Evolutionary conservation across 1,140 invertebrate genomes (phyloP), one percentile per base, ranked within the genome.

Genomic region (Brachionus rotundiformis): DNA sequence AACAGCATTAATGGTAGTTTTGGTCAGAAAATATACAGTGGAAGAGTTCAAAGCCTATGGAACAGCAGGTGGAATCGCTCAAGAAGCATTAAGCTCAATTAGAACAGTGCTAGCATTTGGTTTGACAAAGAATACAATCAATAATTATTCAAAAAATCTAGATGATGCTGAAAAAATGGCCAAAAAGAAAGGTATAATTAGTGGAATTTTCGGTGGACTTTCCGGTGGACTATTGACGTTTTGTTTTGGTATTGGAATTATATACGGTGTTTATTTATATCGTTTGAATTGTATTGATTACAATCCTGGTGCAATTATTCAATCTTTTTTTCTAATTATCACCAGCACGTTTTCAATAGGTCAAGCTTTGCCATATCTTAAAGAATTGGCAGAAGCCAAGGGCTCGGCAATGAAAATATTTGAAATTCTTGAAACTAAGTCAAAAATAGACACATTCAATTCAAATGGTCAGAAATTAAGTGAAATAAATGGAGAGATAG

Each of bases 261-360:
- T 29, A 41, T 65, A 81, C 59, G 54, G 25, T 16, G 76, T 79
- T 10, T 79, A 79, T 27, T 79, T 79, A 13, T 25, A 19, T 39
- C 47, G 76, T 36, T 10, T 87, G 13, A 83, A 84, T 16, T 54
- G 83, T 41, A 85, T 86, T 11, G 84, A 84, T 1, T 81, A 83
- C n/a, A 23, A 59, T 8, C 16, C 76, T 11, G 76, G 76, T 31
- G 25, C 19, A n/a, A 54, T 79, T 29, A 65, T 81, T 10, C 31
- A 65, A 44, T 63, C 36, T 3, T 82, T 88, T 83, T 88, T 87
- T 82, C 77, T 92, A 36, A 92, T 96, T 1, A 88, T 97, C 41
- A 92, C 92, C 84, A 94, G 93, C 4, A 93, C 94, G 0, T 93
- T 94, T 86, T 93, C 93, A 84, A 89, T 95, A 8, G 92, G 94